Conservation (phyloP, 2,113 vertebrate species). For the Hippocampus zosterae region DNA sequence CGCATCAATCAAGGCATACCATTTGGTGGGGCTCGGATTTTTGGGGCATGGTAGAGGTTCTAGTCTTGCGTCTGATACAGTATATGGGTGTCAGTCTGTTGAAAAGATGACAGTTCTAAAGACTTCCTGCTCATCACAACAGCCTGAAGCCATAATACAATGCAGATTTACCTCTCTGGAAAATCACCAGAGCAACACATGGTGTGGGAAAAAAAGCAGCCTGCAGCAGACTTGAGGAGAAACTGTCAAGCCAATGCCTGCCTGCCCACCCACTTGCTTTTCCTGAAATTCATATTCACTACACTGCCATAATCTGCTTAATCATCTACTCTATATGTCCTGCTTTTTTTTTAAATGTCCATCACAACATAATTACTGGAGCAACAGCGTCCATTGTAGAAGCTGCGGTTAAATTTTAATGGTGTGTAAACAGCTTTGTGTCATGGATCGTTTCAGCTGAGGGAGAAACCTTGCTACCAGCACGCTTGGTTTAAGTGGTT, state of each 20-base stretch:
- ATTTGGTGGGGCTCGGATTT: neutral
- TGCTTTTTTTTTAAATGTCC: slow-evolving; percentile 14
- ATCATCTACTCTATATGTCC: slow-evolving; percentile 22
- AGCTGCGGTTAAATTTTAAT: slow-evolving; percentile 27
- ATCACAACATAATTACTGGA: slow-evolving; percentile 1
- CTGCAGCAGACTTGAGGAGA: slow-evolving; percentile 29
- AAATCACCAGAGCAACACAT: slow-evolving; percentile 21
- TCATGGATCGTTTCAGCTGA: slow-evolving; percentile 18
- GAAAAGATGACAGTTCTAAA: slow-evolving; percentile 1
- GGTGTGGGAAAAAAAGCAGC: slow-evolving; percentile 25
- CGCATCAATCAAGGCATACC: neutral
- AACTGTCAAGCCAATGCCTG: slow-evolving; percentile 24
- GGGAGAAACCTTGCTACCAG: slow-evolving; percentile 7
- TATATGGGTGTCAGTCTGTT: neutral
- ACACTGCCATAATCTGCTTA: slow-evolving; percentile 20
- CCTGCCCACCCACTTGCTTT: neutral
- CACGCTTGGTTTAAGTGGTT: slow-evolving; percentile 3
- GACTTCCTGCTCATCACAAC: slow-evolving; percentile 24
- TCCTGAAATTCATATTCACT: slow-evolving; percentile 37
- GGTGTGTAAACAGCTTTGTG: slow-evolving; percentile 14
- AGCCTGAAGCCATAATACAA: slow-evolving; percentile 6
- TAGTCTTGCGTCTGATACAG: neutral
- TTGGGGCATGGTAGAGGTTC: neutral
- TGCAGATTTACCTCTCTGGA: slow-evolving; percentile 11
- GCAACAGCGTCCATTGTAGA: neutral